Conservation (phyloP, 2,797 vertebrate species). For the Antennarius maculatus region DNA sequence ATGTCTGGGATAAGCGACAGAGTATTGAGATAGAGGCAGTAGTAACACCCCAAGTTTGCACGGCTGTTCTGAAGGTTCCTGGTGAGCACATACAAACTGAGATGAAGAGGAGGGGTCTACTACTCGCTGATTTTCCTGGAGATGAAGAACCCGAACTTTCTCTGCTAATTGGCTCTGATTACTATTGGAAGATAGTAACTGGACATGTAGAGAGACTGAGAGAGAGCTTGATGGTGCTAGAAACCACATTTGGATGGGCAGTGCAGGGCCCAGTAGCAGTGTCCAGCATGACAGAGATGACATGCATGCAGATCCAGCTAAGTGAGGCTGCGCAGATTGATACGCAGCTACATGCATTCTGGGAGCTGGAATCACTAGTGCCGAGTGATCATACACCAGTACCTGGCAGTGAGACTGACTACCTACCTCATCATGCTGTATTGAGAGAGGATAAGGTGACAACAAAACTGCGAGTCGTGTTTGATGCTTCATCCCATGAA, state of each 20-base stretch:
- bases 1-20: too few relatives aligned
- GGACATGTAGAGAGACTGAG: too few relatives aligned
- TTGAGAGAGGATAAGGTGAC: conserved; percentile 8
- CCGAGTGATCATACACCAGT: not conserved
- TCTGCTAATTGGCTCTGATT: too few relatives aligned
- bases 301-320: conserved; percentile 5
- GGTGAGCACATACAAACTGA: too few relatives aligned
- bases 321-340: conserved; percentile 1
- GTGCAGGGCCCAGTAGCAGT: conserved; percentile 4
- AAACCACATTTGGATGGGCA: conserved; percentile 14
- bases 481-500: conserved; percentile 38
- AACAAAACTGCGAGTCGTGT: conserved; percentile 24
- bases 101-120: too few relatives aligned
- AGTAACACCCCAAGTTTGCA: too few relatives aligned
- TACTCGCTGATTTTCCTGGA: too few relatives aligned
- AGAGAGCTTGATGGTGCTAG: not conserved
- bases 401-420: not conserved
- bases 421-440: not conserved
- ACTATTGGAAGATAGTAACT: too few relatives aligned
- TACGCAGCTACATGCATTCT: conserved; percentile 7
- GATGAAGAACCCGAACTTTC: too few relatives aligned
- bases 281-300: conserved; percentile 1
- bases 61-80: too few relatives aligned
- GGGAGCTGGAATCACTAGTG: conserved; percentile 5
- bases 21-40: too few relatives aligned